Percentiles rank a stretch among this genome's conserved stretches.
Evolutionary conservation across 2,888 invertebrate species (phyloP).

Genomic region (Sesia apiformis): DNA sequence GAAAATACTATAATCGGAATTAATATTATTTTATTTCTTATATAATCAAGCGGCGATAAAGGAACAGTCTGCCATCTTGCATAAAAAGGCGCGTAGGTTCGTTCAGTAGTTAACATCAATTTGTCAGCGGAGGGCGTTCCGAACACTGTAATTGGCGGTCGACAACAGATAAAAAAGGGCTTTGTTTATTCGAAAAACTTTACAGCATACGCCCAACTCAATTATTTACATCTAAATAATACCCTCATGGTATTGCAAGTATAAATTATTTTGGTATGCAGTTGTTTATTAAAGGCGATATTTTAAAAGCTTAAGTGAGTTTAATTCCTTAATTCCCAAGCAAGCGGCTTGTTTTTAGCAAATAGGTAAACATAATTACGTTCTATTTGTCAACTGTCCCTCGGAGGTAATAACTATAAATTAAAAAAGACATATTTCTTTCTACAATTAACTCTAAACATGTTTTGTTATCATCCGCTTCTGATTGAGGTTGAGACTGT

Average conservation of each 20-base stretch:
- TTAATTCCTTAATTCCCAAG: background rate
- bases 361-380: background rate
- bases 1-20: too few species aligned
- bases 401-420: background rate
- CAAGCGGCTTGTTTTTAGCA: background rate
- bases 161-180: constrained; percentile 40
- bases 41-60: background rate
- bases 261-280: constrained; percentile 6
- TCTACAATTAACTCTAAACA: background rate
- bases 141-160: constrained; percentile 50
- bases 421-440: background rate
- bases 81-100: constrained; percentile 28
- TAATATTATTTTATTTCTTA: too few species aligned
- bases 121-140: constrained; percentile 60
- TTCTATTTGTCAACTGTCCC: background rate
- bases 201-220: constrained; percentile 16
- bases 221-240: constrained; percentile 13
- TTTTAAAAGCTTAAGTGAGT: constrained; percentile 1
- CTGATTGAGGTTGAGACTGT: too few species aligned
- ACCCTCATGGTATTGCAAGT: constrained; percentile 6
- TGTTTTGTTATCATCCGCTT: background rate
- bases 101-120: constrained; percentile 30
- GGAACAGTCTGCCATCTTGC: constrained; percentile 4
- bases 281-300: constrained; percentile 4
- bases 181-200: constrained; percentile 22